phyloP scores from a whole-genome alignment of 2,113 vertebrate genomes.

The Amblyopsis rosae region DNA sequence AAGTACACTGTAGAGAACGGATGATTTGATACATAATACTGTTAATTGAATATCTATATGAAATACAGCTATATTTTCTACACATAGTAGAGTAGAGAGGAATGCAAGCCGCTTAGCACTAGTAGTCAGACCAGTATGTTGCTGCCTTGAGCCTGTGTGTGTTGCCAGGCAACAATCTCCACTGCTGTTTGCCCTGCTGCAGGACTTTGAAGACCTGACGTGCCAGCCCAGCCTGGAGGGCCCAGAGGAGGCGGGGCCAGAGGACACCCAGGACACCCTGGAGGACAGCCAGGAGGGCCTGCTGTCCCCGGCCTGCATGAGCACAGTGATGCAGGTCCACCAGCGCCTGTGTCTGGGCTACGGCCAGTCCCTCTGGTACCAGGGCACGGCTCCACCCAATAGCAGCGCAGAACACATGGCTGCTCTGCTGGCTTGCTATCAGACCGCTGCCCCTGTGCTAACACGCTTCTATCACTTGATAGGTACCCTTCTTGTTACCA shows the following conservation, averaged over 20 bases:
- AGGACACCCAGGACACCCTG: constrained; percentile 50
- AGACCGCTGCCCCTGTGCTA: constrained; percentile 87
- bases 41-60: too few species aligned
- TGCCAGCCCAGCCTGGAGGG: constrained; percentile 82
- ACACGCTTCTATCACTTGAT: constrained; percentile 87
- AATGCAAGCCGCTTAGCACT: too few species aligned
- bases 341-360: constrained; percentile 84
- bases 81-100: too few species aligned
- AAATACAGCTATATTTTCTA: too few species aligned
- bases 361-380: constrained; percentile 89
- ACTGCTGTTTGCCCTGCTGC: background rate
- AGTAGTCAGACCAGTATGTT: too few species aligned
- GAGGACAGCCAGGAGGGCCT: constrained; percentile 49
- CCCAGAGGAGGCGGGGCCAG: constrained; percentile 64
- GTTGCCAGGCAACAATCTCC: too few species aligned
- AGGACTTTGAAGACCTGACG: constrained; percentile 94
- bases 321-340: constrained; percentile 83
- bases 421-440: constrained; percentile 88
- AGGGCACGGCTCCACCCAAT: constrained; percentile 65
- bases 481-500: constrained; percentile 72
- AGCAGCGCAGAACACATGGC: constrained; percentile 81
- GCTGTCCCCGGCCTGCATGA: constrained; percentile 81
- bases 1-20: too few species aligned
- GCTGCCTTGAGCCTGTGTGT: too few species aligned
- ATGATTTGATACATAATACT: too few species aligned